A percentile compares a stretch with the other conserved stretches of the same genome.
phyloP scores from a whole-genome alignment of 2,113 vertebrate species.

The Ictalurus punctatus region DNA sequence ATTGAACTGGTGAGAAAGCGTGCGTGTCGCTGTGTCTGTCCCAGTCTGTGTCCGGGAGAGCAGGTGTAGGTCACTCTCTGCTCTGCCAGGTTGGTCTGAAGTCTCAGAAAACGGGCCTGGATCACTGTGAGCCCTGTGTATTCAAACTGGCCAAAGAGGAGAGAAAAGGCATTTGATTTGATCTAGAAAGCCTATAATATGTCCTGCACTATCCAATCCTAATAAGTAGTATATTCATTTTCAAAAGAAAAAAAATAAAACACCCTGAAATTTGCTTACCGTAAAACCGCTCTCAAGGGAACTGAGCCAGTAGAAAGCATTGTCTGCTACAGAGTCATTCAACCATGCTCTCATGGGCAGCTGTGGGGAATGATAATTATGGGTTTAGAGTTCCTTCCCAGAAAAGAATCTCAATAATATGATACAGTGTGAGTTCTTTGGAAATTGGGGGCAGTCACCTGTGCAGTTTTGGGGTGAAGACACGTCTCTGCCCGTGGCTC shows the following conservation, averaged over 20 bases:
- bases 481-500: constrained; percentile 78
- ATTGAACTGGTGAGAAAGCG: constrained; percentile 78
- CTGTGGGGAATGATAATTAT: constrained; percentile 61
- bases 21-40: constrained; percentile 64
- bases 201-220: not conserved
- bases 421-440: not conserved
- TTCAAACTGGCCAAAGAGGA: constrained; percentile 70
- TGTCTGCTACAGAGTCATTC: constrained; percentile 60
- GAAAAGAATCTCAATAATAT: constrained; percentile 5
- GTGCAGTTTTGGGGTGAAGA: constrained; percentile 72
- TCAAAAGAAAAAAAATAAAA: not conserved
- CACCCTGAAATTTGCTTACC: constrained; percentile 62
- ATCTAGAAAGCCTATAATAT: not conserved
- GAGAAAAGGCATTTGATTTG: not conserved
- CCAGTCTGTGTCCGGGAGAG: constrained; percentile 63
- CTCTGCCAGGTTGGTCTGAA: constrained; percentile 75
- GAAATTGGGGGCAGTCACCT: constrained; percentile 67
- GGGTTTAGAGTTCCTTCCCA: not conserved
- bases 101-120: constrained; percentile 84
- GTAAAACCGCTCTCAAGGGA: constrained; percentile 75
- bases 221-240: not conserved
- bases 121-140: constrained; percentile 77
- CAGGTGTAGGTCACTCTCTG: constrained; percentile 83
- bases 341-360: constrained; percentile 82
- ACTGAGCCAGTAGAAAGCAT: constrained; percentile 83